Percentiles rank a stretch among this genome's conserved stretches.
Conservation (phyloP, 2,113 vertebrate species). For the Eupsittula cactorum region DNA sequence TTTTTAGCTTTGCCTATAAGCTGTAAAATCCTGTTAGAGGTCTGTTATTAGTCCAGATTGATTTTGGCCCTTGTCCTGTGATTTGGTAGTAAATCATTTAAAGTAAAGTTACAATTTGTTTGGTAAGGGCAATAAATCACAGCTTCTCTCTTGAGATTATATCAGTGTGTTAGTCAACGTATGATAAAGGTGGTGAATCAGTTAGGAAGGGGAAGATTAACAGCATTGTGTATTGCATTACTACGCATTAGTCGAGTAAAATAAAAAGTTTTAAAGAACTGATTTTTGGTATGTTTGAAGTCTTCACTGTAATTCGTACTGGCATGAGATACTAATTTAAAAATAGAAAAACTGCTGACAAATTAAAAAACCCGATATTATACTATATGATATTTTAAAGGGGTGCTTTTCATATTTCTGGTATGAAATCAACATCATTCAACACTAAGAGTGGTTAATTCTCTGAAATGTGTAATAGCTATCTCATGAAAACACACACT, state of each 20-base stretch:
- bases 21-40: not conserved
- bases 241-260: not conserved
- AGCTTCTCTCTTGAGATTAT: not conserved
- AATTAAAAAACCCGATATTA: not conserved
- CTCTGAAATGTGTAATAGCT: not conserved
- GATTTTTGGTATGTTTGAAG: not conserved
- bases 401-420: not conserved
- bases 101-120: not conserved
- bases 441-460: not conserved
- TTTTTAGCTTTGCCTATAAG: not conserved
- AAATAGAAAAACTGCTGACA: not conserved
- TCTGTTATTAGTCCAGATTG: not conserved
- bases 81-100: constrained; percentile 9
- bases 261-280: not conserved
- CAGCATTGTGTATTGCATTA: not conserved
- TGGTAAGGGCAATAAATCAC: constrained; percentile 32
- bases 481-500: not conserved
- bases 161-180: not conserved
- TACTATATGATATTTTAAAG: not conserved
- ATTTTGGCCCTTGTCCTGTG: not conserved
- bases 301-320: not conserved
- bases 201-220: not conserved
- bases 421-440: not conserved
- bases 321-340: not conserved
- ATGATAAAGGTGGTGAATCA: not conserved